Evolutionary conservation across 2,113 vertebrate species (phyloP), one percentile per base, ranked within the genome.

Genomic region (Lucifuga dentata): DNA sequence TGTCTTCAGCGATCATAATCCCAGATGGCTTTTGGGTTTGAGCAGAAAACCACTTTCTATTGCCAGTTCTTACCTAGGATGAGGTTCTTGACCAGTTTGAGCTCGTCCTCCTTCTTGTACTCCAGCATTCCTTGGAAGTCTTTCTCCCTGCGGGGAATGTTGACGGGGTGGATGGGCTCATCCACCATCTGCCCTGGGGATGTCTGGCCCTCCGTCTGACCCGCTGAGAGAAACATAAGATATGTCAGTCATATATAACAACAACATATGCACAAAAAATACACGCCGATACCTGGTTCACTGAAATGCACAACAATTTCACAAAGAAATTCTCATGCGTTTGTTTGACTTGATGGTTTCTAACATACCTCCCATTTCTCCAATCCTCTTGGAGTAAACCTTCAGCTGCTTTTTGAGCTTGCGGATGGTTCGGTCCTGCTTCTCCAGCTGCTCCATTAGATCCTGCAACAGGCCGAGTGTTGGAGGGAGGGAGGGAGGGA

Each of bases 71-170:
- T 84, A 94, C 98, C 98, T 52, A 99, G 92, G 83, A 99, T 98
- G 58, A 99, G 95, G 81, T 98, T 98, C 91, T 99, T 99, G 53
- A 99, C 93, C 59, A 99, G 94, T 62, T 97, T 98, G 43, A 95
- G 93, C 71, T 99, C 98, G 74, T 99, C 97, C 46, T 99, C 97
- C 88, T 95, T 96, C 92, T 99, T 99, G 82, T 97, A 99, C 56
- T 99, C 97, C 84, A 99, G 76, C 98, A 99, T 99, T 60, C 98
- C 98, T 69, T 99, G 98, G 94, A 99, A 99, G 79, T 99, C 97
- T 78, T 99, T 99, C 83, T 99, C 98, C 62, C 97, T 94, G 76
- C 98, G 94, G n/a, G 98, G 97, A 78, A 99, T 99, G 90, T 97
- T 99, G 55, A 99, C 96, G 0, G 98, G 97, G 68, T 95, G 97